phyloP scores from a whole-genome alignment of 1,140 invertebrate genomes.

The Drosophila sulfurigaster region DNA sequence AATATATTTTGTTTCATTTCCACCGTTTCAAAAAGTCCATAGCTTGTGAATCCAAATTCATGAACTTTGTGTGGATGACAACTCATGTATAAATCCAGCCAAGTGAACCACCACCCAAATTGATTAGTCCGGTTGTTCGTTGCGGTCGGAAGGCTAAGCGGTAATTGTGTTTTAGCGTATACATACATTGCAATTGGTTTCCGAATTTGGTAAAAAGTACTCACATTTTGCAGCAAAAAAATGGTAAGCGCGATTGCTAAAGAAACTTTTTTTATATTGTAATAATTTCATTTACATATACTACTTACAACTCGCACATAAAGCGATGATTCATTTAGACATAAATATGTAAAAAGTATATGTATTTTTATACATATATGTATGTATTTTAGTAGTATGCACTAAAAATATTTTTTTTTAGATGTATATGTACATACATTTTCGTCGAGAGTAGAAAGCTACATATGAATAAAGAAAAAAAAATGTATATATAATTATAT shows the following conservation, averaged over 20 bases:
- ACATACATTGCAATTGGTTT: constrained; percentile 58
- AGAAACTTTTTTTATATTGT: constrained; percentile 18
- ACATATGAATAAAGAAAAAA: constrained; percentile 27
- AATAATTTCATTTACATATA: constrained; percentile 26
- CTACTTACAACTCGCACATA: constrained; percentile 23
- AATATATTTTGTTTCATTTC: constrained; percentile 6
- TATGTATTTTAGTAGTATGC: constrained; percentile 24
- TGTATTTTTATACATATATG: constrained; percentile 50
- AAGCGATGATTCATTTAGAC: constrained; percentile 36
- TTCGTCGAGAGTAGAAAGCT: constrained; percentile 25
- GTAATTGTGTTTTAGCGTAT: constrained; percentile 71
- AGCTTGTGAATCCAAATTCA: not conserved
- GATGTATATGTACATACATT: constrained; percentile 36
- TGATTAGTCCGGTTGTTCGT: constrained; percentile 71
- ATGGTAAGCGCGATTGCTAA: constrained; percentile 30
- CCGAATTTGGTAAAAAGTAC: constrained; percentile 56
- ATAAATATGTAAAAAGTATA: constrained; percentile 56
- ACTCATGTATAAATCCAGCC: constrained; percentile 30
- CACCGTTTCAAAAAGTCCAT: not conserved
- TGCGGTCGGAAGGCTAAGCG: constrained; percentile 64
- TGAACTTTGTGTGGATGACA: constrained; percentile 3
- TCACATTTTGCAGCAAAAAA: constrained; percentile 42
- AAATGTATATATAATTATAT: constrained; percentile 31
- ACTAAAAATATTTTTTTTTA: constrained; percentile 53
- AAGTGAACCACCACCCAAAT: constrained; percentile 54